Conservation (phyloP, 2,797 vertebrate genomes). For the Luscinia megarhynchos region DNA sequence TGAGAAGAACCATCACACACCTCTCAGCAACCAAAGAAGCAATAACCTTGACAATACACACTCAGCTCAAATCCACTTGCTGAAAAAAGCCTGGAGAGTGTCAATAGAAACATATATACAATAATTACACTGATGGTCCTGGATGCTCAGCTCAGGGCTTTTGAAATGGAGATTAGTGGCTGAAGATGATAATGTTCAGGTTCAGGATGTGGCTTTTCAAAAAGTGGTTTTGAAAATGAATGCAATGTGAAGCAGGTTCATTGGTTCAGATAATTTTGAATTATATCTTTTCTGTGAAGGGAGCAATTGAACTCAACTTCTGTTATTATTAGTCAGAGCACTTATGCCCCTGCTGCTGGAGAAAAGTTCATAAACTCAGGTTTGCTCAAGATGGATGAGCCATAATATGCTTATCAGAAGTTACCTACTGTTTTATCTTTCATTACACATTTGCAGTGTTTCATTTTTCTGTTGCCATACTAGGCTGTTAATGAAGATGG, state of each 20-base stretch:
- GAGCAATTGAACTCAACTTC: constrained; percentile 21
- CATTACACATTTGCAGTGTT: constrained; percentile 9
- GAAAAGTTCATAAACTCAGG: constrained; percentile 44
- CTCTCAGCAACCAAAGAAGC: neutral
- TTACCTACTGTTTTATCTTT: constrained; percentile 32
- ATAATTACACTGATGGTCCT: neutral
- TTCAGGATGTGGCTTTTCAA: constrained; percentile 14
- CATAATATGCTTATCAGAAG: constrained; percentile 47
- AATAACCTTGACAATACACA: constrained; percentile 16
- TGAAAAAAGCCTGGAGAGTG: neutral
- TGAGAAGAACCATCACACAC: neutral
- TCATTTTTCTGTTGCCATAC: neutral
- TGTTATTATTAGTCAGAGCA: constrained; percentile 13
- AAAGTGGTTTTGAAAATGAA: constrained; percentile 35
- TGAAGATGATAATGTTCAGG: neutral
- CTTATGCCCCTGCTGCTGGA: neutral
- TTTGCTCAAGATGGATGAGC: constrained; percentile 26
- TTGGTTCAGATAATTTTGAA: constrained; percentile 43
- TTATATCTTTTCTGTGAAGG: neutral
- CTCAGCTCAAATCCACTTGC: neutral
- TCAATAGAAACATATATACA: constrained; percentile 17
- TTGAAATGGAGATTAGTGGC: constrained; percentile 27
- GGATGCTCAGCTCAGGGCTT: neutral
- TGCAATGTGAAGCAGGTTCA: neutral
- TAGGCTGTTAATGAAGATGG: constrained; percentile 24